These are phyloP conservation scores for Odontamblyopus lacepedii DNA, from an alignment of 2,797 vertebrate species.

Conservation along the genomic window DNA sequence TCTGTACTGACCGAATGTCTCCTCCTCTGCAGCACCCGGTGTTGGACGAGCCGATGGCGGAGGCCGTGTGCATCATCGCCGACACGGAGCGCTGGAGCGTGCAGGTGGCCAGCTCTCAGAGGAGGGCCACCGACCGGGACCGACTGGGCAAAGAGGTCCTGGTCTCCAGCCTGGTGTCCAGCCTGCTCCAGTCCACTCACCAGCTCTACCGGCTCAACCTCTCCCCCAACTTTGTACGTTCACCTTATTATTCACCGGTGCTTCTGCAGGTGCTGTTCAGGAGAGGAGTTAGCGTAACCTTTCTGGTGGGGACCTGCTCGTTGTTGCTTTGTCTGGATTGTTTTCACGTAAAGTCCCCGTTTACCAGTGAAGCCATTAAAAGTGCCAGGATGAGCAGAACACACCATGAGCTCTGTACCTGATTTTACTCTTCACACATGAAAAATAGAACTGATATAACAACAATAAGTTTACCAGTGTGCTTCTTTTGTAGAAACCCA, in stretches of 20 bases:
- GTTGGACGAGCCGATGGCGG: constrained; percentile 96
- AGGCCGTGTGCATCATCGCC: constrained; percentile 98
- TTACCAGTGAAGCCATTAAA: no score
- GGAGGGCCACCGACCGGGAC: constrained; percentile 87
- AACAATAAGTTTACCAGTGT: no score
- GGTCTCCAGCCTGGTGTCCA: constrained; percentile 94
- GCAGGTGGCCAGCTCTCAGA: constrained; percentile 97
- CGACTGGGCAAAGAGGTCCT: constrained; percentile 96
- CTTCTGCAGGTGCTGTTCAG: no score
- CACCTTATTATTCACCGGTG: background rate
- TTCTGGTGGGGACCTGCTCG: no score
- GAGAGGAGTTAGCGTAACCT: no score
- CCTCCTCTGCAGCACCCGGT: constrained; percentile 87
- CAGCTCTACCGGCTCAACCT: constrained; percentile 98
- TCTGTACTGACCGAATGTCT: background rate
- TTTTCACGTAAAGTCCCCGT: no score
- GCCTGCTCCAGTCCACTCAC: constrained; percentile 93
- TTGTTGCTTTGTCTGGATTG: no score
- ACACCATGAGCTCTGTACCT: no score
- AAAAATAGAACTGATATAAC: no score
- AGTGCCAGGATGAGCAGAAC: no score
- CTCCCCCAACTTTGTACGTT: constrained; percentile 96
- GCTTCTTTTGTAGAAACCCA: no score
- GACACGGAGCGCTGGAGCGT: constrained; percentile 97
- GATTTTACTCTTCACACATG: no score